Evolutionary conservation across 2,113 vertebrate genomes (phyloP), one percentile per base, ranked within the genome.

Genomic region (Numenius arquata): DNA sequence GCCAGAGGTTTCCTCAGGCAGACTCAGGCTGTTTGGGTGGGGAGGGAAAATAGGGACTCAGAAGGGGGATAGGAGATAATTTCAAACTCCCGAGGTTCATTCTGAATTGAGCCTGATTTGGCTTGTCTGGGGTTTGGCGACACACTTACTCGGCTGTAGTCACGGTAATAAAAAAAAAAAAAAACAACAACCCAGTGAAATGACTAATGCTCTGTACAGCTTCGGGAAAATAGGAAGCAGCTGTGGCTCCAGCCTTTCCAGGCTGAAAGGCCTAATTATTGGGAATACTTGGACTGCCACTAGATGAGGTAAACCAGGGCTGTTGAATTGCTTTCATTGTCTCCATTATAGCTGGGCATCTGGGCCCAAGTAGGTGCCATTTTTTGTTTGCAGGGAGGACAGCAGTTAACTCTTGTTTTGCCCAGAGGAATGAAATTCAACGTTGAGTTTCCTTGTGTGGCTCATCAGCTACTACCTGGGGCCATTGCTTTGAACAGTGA

Each of bases 201-300:
- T 96, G 96, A 97, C 65, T 97, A 95, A 96, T 93, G 77, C 77
- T 96, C 95, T 92, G 90, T 76, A 85, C 84, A 95, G 96, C 87
- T 92, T 89, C 0, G 17, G 89, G 95, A 95, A 96, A 95, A 96
- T 96, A 76, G 86, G 92, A 96, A 95, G 94, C 95, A 96, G 95
- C 95, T 96, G 94, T 97, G 89, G 89, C 91, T 95, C 81, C 89
- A 92, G 94, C 89, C 81, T 90, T 95, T 95, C 95, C 95, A 94
- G 88, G 34, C 94, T 95, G 95, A 97, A 96, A 96, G 94, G 88
- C 62, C 89, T 87, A 93, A 96, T 96, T 95, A 96, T 93, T 95
- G 82, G 93, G 91, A 92, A 96, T 89, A 91, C 79, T 95, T 95
- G 96, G 89, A 70, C 81, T 92, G 91, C 84, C 86, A 89, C 55